Evolutionary conservation across 2,888 invertebrate species (phyloP).

Genomic region (Gryllus longicercus): DNA sequence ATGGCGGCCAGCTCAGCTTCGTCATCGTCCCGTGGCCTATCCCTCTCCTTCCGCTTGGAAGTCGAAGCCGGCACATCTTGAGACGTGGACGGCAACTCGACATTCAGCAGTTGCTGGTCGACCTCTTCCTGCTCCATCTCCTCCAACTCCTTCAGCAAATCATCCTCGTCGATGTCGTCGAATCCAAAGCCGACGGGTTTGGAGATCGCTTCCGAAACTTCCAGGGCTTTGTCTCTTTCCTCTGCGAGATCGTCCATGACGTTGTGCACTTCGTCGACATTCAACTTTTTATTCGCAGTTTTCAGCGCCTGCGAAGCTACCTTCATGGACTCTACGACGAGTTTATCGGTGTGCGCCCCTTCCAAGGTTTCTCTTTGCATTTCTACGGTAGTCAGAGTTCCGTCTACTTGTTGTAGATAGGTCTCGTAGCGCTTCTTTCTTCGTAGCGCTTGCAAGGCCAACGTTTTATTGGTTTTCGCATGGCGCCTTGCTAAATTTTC

Average conservation of each 20-base stretch:
- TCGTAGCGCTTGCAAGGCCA: conserved; percentile 2
- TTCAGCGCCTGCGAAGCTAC: background rate
- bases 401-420: conserved; percentile 11
- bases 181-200: no score
- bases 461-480: background rate
- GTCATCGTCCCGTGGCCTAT: background rate
- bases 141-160: conserved; percentile 18
- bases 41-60: background rate
- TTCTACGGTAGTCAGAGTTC: conserved; percentile 19
- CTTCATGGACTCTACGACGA: background rate
- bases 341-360: background rate
- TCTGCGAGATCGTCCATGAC: background rate
- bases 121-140: conserved; percentile 19
- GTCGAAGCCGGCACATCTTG: background rate
- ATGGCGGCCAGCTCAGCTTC: background rate
- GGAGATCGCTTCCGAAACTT: background rate
- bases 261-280: conserved; percentile 5
- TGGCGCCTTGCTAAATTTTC: background rate
- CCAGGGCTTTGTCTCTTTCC: background rate
- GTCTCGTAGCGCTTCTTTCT: conserved; percentile 12
- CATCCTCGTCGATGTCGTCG: background rate
- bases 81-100: background rate
- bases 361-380: conserved; percentile 12
- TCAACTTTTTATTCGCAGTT: background rate
- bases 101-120: background rate